Base-by-base conservation (phyloP, 2,888 invertebrate genomes). In the Mamestra brassicae region DNA sequence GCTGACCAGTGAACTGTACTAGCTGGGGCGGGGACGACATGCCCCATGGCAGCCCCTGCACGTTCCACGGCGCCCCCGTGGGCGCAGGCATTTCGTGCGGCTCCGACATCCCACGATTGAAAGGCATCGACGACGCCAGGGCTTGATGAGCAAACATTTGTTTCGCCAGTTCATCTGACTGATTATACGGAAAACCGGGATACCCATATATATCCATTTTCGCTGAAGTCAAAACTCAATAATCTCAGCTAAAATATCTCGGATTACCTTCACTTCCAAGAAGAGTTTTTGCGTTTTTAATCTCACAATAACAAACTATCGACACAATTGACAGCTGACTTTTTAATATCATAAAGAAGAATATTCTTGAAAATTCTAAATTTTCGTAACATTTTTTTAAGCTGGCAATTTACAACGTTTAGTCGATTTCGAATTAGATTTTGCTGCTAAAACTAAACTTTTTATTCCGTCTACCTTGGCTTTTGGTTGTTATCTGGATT, bases 1-100 rank as follows among this genome's bases (percentile, higher is more conserved):
- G 91, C 89, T 90, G 95, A 67, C 93, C 95, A 77, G 97, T 94
- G 90, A 97, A 96, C 75, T 96, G 95, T 13, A 97, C 95, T n/a
- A 97, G 81, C 42, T 93, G 91, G 3, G 96, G 95, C 1, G 96
- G 95, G 15, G 94, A 92, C 3, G 91, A 89, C 86, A 95, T 90
- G 15, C 97, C 96, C 97, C 97, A 97, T 0, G 97, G 92, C 83
- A 97, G 89, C 13, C 95, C 94, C 75, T 97, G 96, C 7, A 97
- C 92, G 83, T 96, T 97, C 97, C 97, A 97, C 0, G 97, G 96
- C 2, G 91, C 79, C n/a, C 94, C 94, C 6, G 95, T 91, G 13
- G 96, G 96, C 26, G 88, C 92, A 6, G 96, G 96, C 94, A 97
- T 95, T 15, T 84, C 86, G 78, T 95, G 95, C 0, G 93, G 88